phyloP scores from a whole-genome alignment of 1,140 invertebrate genomes.

The Micrasema longulum region DNA sequence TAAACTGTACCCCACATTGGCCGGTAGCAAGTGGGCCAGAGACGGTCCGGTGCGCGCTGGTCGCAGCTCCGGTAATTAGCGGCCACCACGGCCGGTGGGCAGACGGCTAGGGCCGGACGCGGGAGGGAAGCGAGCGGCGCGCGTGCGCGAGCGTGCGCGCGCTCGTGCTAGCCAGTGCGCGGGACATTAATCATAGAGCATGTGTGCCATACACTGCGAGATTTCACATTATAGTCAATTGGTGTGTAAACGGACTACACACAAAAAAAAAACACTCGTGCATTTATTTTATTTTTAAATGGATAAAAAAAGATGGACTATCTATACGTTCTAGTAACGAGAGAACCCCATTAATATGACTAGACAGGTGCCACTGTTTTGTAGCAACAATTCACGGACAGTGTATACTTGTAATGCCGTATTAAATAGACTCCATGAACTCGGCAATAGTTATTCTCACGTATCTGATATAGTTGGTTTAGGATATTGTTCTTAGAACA shows the following conservation, averaged over 20 bases:
- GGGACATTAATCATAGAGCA: constrained; percentile 29
- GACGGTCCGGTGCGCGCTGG: constrained; percentile 3
- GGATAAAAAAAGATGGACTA: too few species aligned
- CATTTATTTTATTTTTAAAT: too few species aligned
- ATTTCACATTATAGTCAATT: background rate
- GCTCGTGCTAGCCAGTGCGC: constrained; percentile 6
- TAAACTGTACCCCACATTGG: background rate
- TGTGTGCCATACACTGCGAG: background rate
- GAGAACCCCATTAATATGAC: too few species aligned
- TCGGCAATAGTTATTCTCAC: too few species aligned
- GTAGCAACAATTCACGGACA: too few species aligned
- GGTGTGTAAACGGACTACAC: background rate
- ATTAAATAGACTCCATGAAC: too few species aligned
- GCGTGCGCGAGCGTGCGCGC: background rate
- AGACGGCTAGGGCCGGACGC: constrained; percentile 48
- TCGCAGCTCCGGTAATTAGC: constrained; percentile 8
- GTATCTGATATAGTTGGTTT: too few species aligned
- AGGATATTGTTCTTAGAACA: too few species aligned
- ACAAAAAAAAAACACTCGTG: constrained; percentile 7
- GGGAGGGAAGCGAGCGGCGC: constrained; percentile 17
- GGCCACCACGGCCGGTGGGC: constrained; percentile 29
- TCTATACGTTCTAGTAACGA: too few species aligned
- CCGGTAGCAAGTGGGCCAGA: background rate
- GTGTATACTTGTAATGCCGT: too few species aligned
- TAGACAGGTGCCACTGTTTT: too few species aligned